Conservation (phyloP, 2,113 vertebrate species). For the Eidolon helvum region DNA sequence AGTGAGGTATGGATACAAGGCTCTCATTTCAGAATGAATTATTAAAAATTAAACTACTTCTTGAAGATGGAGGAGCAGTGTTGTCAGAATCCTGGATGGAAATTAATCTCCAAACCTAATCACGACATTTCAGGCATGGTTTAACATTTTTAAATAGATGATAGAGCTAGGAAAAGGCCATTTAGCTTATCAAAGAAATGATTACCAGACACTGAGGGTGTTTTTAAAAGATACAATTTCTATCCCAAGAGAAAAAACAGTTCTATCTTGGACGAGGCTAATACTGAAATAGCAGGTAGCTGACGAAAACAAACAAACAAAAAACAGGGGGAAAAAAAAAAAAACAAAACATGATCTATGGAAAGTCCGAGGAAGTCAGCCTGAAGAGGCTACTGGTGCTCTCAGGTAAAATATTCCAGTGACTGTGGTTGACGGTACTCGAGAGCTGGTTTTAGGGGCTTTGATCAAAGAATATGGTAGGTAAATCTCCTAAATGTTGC, state of each 20-base stretch:
- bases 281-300: background rate
- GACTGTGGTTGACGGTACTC: background rate
- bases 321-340: background rate
- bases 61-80: background rate
- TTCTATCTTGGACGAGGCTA: background rate
- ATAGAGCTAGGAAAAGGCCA: background rate
- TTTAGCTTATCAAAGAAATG: background rate
- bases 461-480: background rate
- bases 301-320: background rate
- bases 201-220: background rate
- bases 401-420: background rate
- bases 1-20: background rate
- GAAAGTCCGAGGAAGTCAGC: background rate
- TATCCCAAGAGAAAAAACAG: background rate
- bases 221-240: background rate
- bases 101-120: background rate
- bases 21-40: background rate
- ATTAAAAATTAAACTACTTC: background rate
- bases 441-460: background rate
- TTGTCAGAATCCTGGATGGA: background rate
- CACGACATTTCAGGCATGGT: background rate
- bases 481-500: background rate
- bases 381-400: background rate
- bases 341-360: background rate
- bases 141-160: background rate